Evolutionary conservation across 2,888 invertebrate genomes (phyloP).

Genomic region (Scrobipalpa atriplicella): DNA sequence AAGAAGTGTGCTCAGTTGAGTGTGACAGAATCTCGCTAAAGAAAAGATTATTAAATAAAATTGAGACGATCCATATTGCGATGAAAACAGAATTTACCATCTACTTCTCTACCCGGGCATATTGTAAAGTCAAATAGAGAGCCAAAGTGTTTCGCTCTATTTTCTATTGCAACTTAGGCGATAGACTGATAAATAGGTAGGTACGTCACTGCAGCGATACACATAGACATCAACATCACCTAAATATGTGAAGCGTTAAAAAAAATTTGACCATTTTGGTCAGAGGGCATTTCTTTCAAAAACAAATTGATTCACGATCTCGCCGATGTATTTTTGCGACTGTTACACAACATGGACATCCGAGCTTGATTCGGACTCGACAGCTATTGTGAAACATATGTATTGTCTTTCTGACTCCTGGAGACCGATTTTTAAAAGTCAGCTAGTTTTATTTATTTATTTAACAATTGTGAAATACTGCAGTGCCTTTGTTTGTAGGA

Average conservation of each 20-base stretch:
- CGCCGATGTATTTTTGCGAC: slow-evolving; percentile 23
- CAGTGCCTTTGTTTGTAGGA: no score
- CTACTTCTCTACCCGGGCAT: no score
- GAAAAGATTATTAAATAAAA: neutral
- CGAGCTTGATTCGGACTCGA: slow-evolving; percentile 39
- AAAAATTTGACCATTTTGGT: no score
- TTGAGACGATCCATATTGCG: neutral
- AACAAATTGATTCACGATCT: slow-evolving; percentile 3
- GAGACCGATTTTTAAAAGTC: neutral
- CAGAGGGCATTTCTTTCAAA: neutral
- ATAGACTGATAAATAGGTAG: no score
- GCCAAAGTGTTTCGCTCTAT: no score
- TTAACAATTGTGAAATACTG: no score
- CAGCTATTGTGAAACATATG: slow-evolving; percentile 43
- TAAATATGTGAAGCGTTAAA: no score
- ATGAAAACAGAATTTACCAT: neutral
- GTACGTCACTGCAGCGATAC: no score
- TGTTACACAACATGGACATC: slow-evolving; percentile 43
- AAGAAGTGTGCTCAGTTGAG: neutral
- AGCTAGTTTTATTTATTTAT: no score
- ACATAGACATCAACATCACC: no score
- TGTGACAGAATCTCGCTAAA: neutral
- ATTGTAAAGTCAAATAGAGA: no score
- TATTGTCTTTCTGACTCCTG: slow-evolving; percentile 37
- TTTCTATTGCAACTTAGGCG: no score